Conservation (phyloP, 2,797 vertebrate species). For the Triplophysa bombifrons region DNA sequence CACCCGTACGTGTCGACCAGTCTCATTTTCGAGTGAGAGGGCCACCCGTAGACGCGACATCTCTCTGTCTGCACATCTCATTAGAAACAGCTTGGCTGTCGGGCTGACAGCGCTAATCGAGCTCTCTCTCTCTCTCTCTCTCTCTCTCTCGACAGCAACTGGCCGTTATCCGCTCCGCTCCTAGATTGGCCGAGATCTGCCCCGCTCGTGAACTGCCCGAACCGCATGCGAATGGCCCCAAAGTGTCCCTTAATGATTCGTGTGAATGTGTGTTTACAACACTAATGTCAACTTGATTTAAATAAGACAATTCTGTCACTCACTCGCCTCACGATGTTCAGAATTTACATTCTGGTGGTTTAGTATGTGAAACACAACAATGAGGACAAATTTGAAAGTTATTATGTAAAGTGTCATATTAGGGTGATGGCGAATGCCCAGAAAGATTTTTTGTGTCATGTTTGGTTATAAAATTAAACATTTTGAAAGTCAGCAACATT, state of each 20-base stretch:
- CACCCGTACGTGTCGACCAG: constrained; percentile 64
- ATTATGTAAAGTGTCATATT: too few relatives aligned
- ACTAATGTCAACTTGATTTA: not conserved
- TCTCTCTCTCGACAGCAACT: constrained; percentile 59
- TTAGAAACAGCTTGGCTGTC: constrained; percentile 80
- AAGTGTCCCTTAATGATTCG: constrained; percentile 17
- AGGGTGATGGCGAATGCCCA: not conserved
- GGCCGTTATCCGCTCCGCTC: constrained; percentile 55
- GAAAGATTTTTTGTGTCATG: not conserved
- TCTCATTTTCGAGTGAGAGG: constrained; percentile 82
- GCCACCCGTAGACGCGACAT: constrained; percentile 76
- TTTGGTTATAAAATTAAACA: not conserved
- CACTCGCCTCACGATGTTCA: not conserved
- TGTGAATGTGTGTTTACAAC: not conserved
- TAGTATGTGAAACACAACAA: too few relatives aligned
- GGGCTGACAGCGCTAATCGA: constrained; percentile 66
- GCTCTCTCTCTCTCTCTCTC: constrained; percentile 44
- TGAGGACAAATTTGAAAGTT: too few relatives aligned
- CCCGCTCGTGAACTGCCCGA: constrained; percentile 22
- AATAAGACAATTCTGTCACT: not conserved
- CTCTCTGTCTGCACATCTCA: constrained; percentile 80
- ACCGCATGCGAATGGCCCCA: constrained; percentile 1
- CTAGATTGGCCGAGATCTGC: constrained; percentile 40
- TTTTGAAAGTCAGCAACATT: not conserved
- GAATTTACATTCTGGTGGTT: not conserved